phyloP scores from a whole-genome alignment of 2,797 vertebrate species.

The Hydrophis major region DNA sequence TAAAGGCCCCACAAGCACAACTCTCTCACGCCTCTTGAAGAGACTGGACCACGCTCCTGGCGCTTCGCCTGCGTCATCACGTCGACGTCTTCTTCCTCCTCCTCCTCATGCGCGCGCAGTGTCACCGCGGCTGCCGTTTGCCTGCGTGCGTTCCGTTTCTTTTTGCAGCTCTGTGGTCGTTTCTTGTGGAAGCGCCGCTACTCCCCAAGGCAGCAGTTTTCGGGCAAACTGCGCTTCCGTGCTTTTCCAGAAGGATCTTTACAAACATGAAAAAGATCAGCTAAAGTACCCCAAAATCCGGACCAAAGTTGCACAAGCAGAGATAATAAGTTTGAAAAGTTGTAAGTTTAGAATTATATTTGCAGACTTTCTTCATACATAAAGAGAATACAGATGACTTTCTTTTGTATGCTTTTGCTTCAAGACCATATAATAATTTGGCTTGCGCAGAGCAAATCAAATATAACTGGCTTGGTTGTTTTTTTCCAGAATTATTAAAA shows the following conservation, averaged over 20 bases:
- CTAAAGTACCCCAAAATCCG: neutral
- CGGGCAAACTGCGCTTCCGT: neutral
- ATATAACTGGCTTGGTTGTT: neutral
- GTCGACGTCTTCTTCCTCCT: fast-evolving
- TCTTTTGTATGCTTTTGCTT: neutral
- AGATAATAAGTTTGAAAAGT: neutral
- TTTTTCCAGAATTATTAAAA: neutral
- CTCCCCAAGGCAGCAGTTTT: neutral
- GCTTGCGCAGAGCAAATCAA: neutral
- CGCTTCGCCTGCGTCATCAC: neutral
- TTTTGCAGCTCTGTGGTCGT: neutral
- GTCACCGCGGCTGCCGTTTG: neutral
- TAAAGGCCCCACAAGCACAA: slow-evolving; percentile 6
- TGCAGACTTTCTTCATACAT: too few species aligned
- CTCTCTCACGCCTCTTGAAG: neutral
- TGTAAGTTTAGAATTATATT: neutral
- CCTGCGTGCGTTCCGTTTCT: too few species aligned
- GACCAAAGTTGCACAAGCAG: neutral
- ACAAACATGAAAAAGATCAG: neutral
- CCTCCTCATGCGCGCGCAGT: neutral
- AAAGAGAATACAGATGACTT: neutral
- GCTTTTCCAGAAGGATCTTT: neutral
- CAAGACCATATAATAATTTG: neutral
- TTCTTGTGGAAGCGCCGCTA: neutral
- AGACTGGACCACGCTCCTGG: neutral